Evolutionary conservation across 2,888 invertebrate species (phyloP).

Genomic region (Ashinkailepas kermadecensis): DNA sequence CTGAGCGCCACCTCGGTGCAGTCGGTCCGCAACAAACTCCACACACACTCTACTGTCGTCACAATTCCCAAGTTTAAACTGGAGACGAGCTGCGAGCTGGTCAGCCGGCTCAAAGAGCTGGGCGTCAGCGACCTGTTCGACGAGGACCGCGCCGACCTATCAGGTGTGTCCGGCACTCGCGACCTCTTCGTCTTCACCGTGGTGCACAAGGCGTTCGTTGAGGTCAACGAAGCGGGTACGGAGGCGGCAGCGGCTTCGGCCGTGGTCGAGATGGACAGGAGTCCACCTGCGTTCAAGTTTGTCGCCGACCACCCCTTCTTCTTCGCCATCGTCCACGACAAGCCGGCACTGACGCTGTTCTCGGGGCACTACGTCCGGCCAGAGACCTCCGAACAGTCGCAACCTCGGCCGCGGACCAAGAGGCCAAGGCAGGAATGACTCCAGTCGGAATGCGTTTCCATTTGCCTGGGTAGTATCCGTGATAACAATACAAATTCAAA

Average conservation of each 20-base stretch:
- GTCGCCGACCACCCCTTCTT: constrained; percentile 31
- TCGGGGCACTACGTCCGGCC: constrained; percentile 26
- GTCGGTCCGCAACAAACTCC: constrained; percentile 51
- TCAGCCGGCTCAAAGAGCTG: constrained; percentile 55
- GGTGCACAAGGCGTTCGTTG: constrained; percentile 75
- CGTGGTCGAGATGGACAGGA: too few species aligned
- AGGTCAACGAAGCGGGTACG: constrained; percentile 79
- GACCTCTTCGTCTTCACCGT: constrained; percentile 59
- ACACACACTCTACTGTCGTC: constrained; percentile 54
- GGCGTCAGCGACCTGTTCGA: constrained; percentile 62
- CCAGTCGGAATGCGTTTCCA: too few species aligned
- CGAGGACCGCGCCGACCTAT: constrained; percentile 53
- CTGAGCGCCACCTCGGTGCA: constrained; percentile 53
- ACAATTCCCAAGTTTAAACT: constrained; percentile 72
- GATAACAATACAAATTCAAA: too few species aligned
- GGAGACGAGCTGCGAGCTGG: constrained; percentile 61
- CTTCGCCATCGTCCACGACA: constrained; percentile 29
- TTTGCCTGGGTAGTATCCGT: too few species aligned
- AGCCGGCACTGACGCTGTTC: constrained; percentile 28
- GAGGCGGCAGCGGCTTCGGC: constrained; percentile 78
- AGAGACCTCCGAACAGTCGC: too few species aligned
- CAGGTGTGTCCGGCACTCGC: constrained; percentile 50
- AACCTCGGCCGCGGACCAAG: too few species aligned
- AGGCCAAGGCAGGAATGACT: too few species aligned
- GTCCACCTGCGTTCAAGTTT: background rate